Evolutionary conservation across 1,140 invertebrate species (phyloP), one percentile per base, ranked within the genome.

Genomic region (Wiebesia pumilae): DNA sequence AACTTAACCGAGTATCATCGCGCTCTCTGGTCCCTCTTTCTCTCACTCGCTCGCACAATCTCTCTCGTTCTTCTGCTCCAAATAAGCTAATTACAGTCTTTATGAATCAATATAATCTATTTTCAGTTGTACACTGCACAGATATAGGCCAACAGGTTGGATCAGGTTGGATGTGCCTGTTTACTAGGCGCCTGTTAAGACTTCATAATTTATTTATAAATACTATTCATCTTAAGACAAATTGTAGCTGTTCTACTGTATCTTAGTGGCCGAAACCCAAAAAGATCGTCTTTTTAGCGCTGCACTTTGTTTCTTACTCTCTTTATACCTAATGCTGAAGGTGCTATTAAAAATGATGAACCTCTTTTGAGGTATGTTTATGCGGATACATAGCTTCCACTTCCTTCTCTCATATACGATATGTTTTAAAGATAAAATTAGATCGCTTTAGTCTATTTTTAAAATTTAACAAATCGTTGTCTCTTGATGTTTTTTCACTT

Each of bases 51-150:
- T 2, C 51, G 14, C 10, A 62, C 27, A 27, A 1, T 47, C 9
- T 47, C 27, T 77, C 40, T 12, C 73, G 1, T 21, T 3, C n/a
- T 51, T 65, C 65, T 43, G 33, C 19, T 43, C 80, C 40, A 40
- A 67, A 33, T 38, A 40, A 62, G 81, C 81, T 83, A 83, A 83
- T 83, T 77, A 47, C 71, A 27, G 33, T 30, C 16, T 58, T 84
- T 84, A 78, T 84, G 35, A 84, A 84, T 84, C 83, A 67, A 84
- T 78, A 83, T n/a, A n/a, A 21, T 43, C 40, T 75, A 73, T 43
- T 43, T 38, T 73, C n/a, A 27, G 12, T n/a, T 16, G 1, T 33
- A 1, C n/a, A 47, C 43, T 3, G 1, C 24, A 9, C n/a, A 35
- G n/a, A 82, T 82, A 82, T 82, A 71, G 71, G 71, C 82, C 69